Conservation (phyloP, 2,888 invertebrate genomes). For the Ectropis crepuscularia region DNA sequence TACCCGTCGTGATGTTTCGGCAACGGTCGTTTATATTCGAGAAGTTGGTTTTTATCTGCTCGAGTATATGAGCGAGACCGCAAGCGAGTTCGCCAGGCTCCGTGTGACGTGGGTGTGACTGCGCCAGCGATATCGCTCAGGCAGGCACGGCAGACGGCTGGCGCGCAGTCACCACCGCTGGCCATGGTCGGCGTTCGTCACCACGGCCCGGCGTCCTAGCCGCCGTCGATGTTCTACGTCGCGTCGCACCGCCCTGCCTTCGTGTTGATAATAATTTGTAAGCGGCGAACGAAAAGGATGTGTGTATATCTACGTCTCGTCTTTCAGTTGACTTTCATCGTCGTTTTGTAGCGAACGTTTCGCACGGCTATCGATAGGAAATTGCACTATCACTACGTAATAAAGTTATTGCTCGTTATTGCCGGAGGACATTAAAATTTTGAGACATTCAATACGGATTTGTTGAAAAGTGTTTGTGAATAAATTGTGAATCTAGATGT, state of each 20-base stretch:
- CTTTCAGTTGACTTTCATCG: constrained; percentile 85
- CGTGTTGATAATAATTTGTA: constrained; percentile 80
- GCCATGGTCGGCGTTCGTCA: constrained; percentile 48
- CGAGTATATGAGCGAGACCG: constrained; percentile 74
- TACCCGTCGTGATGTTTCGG: constrained; percentile 65
- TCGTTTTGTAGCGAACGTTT: constrained; percentile 84
- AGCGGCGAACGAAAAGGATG: constrained; percentile 81
- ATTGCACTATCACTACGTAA: constrained; percentile 82
- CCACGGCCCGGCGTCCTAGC: constrained; percentile 56
- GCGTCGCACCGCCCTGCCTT: constrained; percentile 50
- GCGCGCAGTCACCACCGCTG: constrained; percentile 54
- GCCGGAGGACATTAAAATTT: constrained; percentile 52
- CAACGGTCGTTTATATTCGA: constrained; percentile 65
- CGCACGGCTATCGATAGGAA: constrained; percentile 80
- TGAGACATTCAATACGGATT: constrained; percentile 47
- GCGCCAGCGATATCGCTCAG: constrained; percentile 69
- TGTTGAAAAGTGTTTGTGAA: constrained; percentile 39
- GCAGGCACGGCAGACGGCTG: constrained; percentile 51
- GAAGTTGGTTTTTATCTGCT: constrained; percentile 59
- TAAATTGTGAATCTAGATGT: constrained; percentile 44
- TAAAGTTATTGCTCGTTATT: constrained; percentile 71
- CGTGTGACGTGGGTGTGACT: constrained; percentile 70
- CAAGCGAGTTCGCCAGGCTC: constrained; percentile 59
- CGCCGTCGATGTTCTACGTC: constrained; percentile 50
- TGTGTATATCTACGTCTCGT: constrained; percentile 83